phyloP scores from a whole-genome alignment of 2,888 invertebrate genomes.

The Stenchaetothrips biformis region DNA sequence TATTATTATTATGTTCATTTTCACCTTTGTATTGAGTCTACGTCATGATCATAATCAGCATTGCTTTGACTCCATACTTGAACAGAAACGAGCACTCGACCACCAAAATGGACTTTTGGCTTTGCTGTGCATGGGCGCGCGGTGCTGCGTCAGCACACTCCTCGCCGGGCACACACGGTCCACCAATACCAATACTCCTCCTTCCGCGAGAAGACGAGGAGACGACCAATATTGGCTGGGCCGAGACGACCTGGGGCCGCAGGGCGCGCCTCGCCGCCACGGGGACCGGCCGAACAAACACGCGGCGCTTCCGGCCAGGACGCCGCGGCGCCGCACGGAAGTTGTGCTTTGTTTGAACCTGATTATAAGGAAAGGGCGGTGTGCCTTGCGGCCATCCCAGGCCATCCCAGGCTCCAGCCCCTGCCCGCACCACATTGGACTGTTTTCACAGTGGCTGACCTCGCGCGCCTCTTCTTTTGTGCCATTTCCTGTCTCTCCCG shows the following conservation, averaged over 20 bases:
- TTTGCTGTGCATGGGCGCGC: too few species aligned
- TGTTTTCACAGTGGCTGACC: constrained; percentile 18
- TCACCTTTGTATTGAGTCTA: too few species aligned
- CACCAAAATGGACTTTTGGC: too few species aligned
- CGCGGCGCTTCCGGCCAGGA: not conserved
- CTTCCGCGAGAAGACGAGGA: too few species aligned
- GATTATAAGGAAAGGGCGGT: not conserved
- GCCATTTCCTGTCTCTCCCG: constrained; percentile 14
- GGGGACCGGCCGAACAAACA: not conserved
- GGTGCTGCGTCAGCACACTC: too few species aligned
- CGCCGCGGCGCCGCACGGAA: not conserved
- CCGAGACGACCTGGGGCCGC: not conserved
- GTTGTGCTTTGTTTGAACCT: not conserved
- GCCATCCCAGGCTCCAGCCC: not conserved
- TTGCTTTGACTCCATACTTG: too few species aligned
- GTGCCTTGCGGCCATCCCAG: not conserved
- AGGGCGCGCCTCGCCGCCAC: not conserved
- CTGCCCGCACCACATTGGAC: constrained; percentile 9
- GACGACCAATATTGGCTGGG: too few species aligned
- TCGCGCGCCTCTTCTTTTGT: constrained; percentile 22
- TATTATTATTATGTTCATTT: too few species aligned
- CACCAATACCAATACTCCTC: too few species aligned
- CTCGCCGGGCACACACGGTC: too few species aligned
- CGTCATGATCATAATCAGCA: too few species aligned
- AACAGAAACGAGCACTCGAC: too few species aligned